Evolutionary conservation across 2,888 invertebrate genomes (phyloP), one percentile per base, ranked within the genome.

Genomic region (Germaria angustata): DNA sequence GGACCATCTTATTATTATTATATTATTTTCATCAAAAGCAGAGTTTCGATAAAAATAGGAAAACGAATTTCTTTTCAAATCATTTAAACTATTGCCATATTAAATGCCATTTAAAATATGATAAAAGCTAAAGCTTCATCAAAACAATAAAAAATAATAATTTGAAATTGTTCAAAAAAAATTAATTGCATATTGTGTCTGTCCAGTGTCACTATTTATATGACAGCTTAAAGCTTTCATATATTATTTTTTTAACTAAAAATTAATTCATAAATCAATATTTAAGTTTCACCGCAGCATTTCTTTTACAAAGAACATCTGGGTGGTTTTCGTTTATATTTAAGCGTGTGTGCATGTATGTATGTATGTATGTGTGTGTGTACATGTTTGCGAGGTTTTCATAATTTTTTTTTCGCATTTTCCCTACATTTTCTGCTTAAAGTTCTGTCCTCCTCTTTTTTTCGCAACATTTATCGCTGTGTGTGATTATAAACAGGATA

Each of bases 401-500:
- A 34, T 44, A 8, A 20, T 9, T 22, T 39, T 53, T 28, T 20
- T 71, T 65, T 46, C 53, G 9, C 36, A 24, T 55, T 63, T 32
- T 28, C 46, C 24, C 24, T 51, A 44, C 22, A 51, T 61, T 78
- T n/a, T 78, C 77, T 71, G 61, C 28, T 78, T 51, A 55, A 78
- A 77, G 36, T 39, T 65, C 7, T 66, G n/a, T n/a, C 8, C 20
- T 55, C 2, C 41, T 22, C 24, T 13, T 22, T 20, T n/a, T 63
- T n/a, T 4, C 0, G 4, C n/a, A 24, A 46, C 66, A 39, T 36
- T 59, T 49, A 55, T 66, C 55, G 65, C 44, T 20, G 46, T 68
- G 49, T 46, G 41, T 66, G 79, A 59, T 66, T 79, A 51, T 53
- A 75, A 82, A 76, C 82, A 82, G 82, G 82, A 82, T 82, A 82